A percentile compares a stretch with the other conserved stretches of the same genome.
phyloP scores from a whole-genome alignment of 1,140 invertebrate species.

The Drosophila nebulosa region DNA sequence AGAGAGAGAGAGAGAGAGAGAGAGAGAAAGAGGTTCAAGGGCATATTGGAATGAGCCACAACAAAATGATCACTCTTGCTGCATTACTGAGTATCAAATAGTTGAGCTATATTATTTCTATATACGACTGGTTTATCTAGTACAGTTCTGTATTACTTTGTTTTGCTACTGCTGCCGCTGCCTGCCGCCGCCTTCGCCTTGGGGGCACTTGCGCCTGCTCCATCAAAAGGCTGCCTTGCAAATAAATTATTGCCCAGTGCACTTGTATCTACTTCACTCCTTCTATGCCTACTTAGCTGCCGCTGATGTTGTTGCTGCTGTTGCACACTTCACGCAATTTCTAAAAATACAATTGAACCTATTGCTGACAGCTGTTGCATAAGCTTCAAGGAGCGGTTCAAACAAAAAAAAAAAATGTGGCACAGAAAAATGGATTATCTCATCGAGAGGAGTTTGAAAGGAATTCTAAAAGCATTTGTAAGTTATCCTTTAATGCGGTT shows the following conservation, averaged over 20 bases:
- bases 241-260: constrained; percentile 57
- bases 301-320: constrained; percentile 14
- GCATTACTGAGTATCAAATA: neutral
- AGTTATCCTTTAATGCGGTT: too few relatives aligned
- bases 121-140: constrained; percentile 3
- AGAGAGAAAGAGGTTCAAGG: neutral
- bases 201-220: constrained; percentile 22
- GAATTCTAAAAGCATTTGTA: too few relatives aligned
- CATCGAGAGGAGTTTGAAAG: neutral
- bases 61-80: neutral
- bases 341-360: constrained; percentile 62
- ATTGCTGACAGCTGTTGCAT: constrained; percentile 62
- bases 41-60: neutral
- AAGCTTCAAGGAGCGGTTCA: constrained; percentile 35
- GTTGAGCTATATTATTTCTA: neutral
- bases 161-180: neutral
- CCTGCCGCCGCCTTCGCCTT: neutral
- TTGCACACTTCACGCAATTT: constrained; percentile 28
- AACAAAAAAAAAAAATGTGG: neutral
- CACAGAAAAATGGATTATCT: neutral
- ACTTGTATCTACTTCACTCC: constrained; percentile 27
- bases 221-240: constrained; percentile 58
- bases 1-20: too few relatives aligned
- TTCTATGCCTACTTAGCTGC: constrained; percentile 36
- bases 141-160: constrained; percentile 15